phyloP scores from a whole-genome alignment of 2,113 vertebrate genomes.

The Malurus elegans region DNA sequence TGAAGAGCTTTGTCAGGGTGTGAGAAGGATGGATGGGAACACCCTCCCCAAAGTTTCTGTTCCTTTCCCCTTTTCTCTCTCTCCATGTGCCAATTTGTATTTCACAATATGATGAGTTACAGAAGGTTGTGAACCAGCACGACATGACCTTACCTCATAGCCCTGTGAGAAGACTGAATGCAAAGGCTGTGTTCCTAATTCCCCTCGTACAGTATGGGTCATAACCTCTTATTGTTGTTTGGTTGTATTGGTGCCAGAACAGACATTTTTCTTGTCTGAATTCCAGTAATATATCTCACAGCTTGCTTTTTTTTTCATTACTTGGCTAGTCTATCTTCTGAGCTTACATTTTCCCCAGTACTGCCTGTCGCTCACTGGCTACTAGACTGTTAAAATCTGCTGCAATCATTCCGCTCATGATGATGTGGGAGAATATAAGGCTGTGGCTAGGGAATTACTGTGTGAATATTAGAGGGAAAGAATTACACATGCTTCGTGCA shows the following conservation, averaged over 20 bases:
- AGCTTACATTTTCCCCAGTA: conserved; percentile 11
- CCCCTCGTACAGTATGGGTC: background rate
- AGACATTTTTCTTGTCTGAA: conserved; percentile 48
- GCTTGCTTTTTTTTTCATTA: background rate
- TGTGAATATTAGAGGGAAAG: conserved; percentile 10
- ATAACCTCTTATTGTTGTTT: conserved; percentile 54
- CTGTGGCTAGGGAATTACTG: conserved; percentile 19
- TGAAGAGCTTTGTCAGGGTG: conserved; percentile 10
- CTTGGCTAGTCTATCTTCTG: background rate
- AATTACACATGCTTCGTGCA: conserved; percentile 12
- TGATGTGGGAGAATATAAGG: conserved; percentile 9
- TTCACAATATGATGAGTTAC: conserved; percentile 48
- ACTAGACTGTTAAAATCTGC: conserved; percentile 9
- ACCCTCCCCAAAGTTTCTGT: background rate
- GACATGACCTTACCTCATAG: conserved; percentile 9
- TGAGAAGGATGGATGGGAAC: background rate
- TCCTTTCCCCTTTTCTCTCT: background rate
- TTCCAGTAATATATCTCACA: conserved; percentile 47
- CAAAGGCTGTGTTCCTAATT: conserved; percentile 22
- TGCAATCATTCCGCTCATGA: conserved; percentile 11
- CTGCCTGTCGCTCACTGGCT: background rate
- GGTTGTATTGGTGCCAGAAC: conserved; percentile 12
- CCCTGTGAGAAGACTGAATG: conserved; percentile 15
- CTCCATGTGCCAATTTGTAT: background rate
- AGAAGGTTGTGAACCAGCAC: conserved; percentile 27